Percentiles rank a stretch among this genome's conserved stretches.
Evolutionary conservation across 1,140 invertebrate genomes (phyloP).

Genomic region (Cydia strobilella): DNA sequence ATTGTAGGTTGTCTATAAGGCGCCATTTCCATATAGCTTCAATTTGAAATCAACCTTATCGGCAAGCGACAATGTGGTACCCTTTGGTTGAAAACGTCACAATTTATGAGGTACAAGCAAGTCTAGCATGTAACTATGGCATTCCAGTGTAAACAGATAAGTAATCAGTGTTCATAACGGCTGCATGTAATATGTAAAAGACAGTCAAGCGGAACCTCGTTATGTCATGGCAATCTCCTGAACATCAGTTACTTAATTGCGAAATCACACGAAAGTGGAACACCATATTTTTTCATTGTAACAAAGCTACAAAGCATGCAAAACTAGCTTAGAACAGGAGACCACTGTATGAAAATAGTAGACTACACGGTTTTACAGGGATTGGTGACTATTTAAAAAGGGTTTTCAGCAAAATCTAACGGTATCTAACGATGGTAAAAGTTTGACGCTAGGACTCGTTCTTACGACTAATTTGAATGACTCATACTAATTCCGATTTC

Average conservation of each 20-base stretch:
- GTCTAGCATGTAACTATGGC: slow-evolving; percentile 16
- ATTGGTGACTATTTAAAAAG: neutral
- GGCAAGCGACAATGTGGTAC: no score
- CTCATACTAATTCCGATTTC: neutral
- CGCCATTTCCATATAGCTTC: no score
- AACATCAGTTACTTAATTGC: slow-evolving; percentile 4
- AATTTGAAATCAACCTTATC: no score
- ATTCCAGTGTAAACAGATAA: slow-evolving; percentile 1
- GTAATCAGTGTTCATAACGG: slow-evolving; percentile 2
- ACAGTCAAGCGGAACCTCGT: slow-evolving; percentile 15
- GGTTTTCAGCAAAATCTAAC: slow-evolving; percentile 19
- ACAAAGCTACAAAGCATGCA: neutral
- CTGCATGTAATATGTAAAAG: slow-evolving; percentile 5
- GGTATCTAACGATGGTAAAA: neutral
- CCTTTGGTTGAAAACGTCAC: no score
- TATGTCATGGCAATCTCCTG: slow-evolving; percentile 17
- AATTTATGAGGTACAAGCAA: neutral
- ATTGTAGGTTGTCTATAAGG: no score
- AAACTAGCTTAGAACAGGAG: neutral
- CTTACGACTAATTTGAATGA: slow-evolving; percentile 1
- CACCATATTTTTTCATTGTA: neutral
- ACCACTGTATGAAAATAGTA: neutral
- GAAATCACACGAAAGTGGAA: slow-evolving; percentile 26
- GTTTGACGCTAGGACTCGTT: neutral
- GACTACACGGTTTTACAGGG: neutral